Conservation (phyloP, 2,888 invertebrate genomes). For the Fragum fragum region DNA sequence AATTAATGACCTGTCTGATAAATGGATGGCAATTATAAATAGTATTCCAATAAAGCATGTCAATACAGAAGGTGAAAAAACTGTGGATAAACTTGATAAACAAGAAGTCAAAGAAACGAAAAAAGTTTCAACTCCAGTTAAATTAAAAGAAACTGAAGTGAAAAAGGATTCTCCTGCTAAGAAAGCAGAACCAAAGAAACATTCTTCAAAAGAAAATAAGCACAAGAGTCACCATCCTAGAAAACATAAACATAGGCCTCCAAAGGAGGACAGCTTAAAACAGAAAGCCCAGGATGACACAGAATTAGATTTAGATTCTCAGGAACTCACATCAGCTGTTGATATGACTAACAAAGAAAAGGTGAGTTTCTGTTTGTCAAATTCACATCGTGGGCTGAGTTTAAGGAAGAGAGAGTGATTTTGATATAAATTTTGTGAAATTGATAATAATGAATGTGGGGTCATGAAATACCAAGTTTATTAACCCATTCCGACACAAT, state of each 20-base stretch:
- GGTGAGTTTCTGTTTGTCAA: too few species aligned
- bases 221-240: conserved; percentile 25
- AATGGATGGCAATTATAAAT: conserved; percentile 27
- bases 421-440: too few species aligned
- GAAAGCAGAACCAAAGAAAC: conserved; percentile 39
- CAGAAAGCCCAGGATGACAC: conserved; percentile 72
- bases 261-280: conserved; percentile 52
- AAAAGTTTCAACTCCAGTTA: conserved; percentile 37
- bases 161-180: conserved; percentile 61
- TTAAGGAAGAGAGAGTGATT: too few species aligned
- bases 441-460: too few species aligned
- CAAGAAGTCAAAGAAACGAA: conserved; percentile 16
- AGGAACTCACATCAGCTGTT: conserved; percentile 83
- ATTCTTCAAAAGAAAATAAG: conserved; percentile 32
- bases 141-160: conserved; percentile 38
- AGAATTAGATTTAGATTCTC: conserved; percentile 70
- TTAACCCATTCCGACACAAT: too few species aligned
- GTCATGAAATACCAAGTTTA: too few species aligned
- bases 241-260: conserved; percentile 41
- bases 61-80: conserved; percentile 5
- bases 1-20: conserved; percentile 13
- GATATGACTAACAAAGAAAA: conserved; percentile 85
- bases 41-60: conserved; percentile 8
- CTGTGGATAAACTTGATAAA: conserved; percentile 15
- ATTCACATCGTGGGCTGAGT: too few species aligned